Evolutionary conservation across 1,140 invertebrate species (phyloP), one percentile per base, ranked within the genome.

Genomic region (Cryptotermes secundus): DNA sequence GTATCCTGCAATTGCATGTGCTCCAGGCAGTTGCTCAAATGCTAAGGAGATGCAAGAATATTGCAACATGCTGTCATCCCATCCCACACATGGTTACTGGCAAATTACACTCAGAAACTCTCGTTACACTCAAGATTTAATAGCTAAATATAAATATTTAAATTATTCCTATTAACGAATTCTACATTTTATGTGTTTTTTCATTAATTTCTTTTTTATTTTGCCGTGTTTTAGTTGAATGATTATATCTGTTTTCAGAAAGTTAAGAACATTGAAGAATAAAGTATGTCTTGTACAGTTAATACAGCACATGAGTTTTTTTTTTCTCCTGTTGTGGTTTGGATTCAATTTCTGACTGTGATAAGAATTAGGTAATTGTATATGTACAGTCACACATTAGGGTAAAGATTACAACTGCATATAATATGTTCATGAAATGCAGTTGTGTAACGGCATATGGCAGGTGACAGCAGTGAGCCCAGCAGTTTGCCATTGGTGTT

Each of bases 321-420:
- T 38, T 53, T 38, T 82, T 45, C n/a, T 49, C 49, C 81, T 82
- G 42, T 82, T 82, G 42, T 42, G 49, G 31, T 82, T 26, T 53
- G 38, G 81, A 49, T 49, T 82, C 22, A 53, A 82, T 82, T 82
- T 82, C 81, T 82, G 81, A 82, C 81, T 82, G 81, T 82, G 81
- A 82, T 82, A 82, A 38, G n/a, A 82, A 45, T 49, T 81, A 82
- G 81, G 49, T 82, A 45, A 36, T 36, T 38, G 35, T 82, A 42
- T 82, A 53, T 82, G 81, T 19, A 82, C 81, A 49, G 49, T 31
- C 81, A 82, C 24, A 31, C 34, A 9, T 7, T 72, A 72, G 59
- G 26, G n/a, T 72, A 72, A 72, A 72, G 31, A 31, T 72, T n/a
- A 31, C 59, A 72, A 26, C 59, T 12, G 14, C 16, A 14, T 9